phyloP scores from a whole-genome alignment of 2,113 vertebrate genomes.

The Scatophagus argus region DNA sequence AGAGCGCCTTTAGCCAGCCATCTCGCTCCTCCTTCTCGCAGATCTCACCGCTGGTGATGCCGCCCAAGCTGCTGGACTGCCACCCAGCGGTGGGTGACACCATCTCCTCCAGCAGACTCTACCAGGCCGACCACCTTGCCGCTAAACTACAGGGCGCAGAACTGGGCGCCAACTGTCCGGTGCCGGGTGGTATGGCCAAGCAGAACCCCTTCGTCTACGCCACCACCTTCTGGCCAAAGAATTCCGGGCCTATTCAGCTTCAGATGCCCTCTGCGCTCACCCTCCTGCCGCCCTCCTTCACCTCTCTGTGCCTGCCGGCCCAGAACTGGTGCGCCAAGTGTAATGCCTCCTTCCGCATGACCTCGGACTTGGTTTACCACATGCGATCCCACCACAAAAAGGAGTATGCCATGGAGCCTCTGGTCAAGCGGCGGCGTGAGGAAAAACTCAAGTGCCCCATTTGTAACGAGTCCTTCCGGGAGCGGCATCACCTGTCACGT shows the following conservation, averaged over 20 bases:
- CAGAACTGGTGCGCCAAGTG: slow-evolving; percentile 99
- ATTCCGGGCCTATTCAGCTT: slow-evolving; percentile 90
- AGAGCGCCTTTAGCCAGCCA: slow-evolving; percentile 96
- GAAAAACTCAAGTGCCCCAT: slow-evolving; percentile 99
- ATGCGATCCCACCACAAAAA: slow-evolving; percentile 99
- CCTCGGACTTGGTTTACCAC: slow-evolving; percentile 98
- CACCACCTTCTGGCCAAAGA: slow-evolving; percentile 96
- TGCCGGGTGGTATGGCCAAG: slow-evolving; percentile 87
- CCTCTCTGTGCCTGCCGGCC: slow-evolving; percentile 95
- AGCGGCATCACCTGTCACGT: slow-evolving; percentile 96
- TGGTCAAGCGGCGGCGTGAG: slow-evolving; percentile 94
- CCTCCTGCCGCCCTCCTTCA: slow-evolving; percentile 95
- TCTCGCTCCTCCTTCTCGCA: slow-evolving; percentile 89
- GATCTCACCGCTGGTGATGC: slow-evolving; percentile 89
- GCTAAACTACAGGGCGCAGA: slow-evolving; percentile 90
- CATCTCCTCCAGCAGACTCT: slow-evolving; percentile 89
- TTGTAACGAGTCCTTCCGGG: slow-evolving; percentile 97
- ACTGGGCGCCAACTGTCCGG: slow-evolving; percentile 83
- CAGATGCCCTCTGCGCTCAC: slow-evolving; percentile 95
- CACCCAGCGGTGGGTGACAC: slow-evolving; percentile 86
- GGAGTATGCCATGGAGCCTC: slow-evolving; percentile 94
- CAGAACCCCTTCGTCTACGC: slow-evolving; percentile 95
- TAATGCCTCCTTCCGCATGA: slow-evolving; percentile 99
- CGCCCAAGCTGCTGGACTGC: slow-evolving; percentile 91
- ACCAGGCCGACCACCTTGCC: slow-evolving; percentile 89